Evolutionary conservation across 2,797 vertebrate genomes (phyloP).

Genomic region (Macropus fuliginosus): DNA sequence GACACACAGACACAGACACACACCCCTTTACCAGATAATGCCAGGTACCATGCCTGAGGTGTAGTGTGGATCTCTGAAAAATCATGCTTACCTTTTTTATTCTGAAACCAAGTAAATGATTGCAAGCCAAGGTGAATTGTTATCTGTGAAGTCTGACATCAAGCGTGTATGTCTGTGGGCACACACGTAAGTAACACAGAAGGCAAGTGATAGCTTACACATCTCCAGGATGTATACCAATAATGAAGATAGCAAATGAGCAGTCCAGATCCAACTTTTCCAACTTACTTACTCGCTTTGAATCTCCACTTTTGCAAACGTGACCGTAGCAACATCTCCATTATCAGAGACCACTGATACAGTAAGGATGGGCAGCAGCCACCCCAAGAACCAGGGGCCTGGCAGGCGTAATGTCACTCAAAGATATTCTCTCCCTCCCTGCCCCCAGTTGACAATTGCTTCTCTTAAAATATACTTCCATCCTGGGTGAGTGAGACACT

Average conservation of each 20-base stretch:
- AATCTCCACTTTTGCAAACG: slow-evolving; percentile 19
- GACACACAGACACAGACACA: too few species aligned
- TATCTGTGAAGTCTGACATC: background rate
- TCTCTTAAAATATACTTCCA: slow-evolving; percentile 20
- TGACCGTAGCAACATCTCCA: slow-evolving; percentile 48
- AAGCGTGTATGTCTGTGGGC: background rate
- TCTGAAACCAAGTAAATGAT: background rate
- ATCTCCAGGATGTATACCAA: background rate
- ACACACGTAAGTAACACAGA: slow-evolving; percentile 15
- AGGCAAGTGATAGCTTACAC: slow-evolving; percentile 8
- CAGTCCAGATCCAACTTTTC: background rate
- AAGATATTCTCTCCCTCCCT: slow-evolving; percentile 12
- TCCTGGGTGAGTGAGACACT: background rate
- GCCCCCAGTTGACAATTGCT: slow-evolving; percentile 9
- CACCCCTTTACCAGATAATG: background rate
- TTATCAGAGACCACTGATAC: slow-evolving; percentile 17
- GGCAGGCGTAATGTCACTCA: background rate
- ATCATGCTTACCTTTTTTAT: background rate
- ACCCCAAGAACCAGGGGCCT: slow-evolving; percentile 29
- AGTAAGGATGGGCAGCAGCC: background rate
- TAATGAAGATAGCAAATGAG: background rate
- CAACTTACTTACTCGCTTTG: slow-evolving; percentile 18
- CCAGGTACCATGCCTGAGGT: background rate
- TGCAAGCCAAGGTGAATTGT: background rate
- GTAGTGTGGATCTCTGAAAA: background rate